Evolutionary conservation across 2,113 vertebrate species (phyloP).

Genomic region (Lota lota): DNA sequence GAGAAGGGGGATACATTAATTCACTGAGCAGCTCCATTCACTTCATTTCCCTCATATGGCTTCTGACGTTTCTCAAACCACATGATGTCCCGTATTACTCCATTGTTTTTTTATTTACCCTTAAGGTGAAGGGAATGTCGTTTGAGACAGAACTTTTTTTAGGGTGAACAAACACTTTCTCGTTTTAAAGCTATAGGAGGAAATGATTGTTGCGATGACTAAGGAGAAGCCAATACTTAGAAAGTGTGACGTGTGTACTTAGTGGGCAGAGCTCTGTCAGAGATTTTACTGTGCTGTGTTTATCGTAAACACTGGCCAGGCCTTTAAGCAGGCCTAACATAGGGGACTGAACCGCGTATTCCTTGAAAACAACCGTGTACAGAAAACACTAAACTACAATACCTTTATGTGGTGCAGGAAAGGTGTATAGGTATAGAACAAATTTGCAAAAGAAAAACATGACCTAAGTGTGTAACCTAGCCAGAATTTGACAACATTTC

Average conservation of each 20-base stretch:
- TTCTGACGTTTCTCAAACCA: no score
- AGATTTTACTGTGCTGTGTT: slow-evolving; percentile 27
- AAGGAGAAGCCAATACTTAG: not conserved
- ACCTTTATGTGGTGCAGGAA: slow-evolving; percentile 2
- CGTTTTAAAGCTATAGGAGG: no score
- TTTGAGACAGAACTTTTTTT: not conserved
- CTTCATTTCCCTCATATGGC: no score
- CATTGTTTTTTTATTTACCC: no score
- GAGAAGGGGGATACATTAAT: no score
- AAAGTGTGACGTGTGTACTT: not conserved
- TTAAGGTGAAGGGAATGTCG: not conserved
- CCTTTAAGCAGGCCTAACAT: slow-evolving; percentile 38
- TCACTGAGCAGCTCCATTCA: no score
- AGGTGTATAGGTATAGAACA: no score
- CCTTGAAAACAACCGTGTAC: slow-evolving; percentile 18
- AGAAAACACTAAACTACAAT: slow-evolving; percentile 25
- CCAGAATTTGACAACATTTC: not conserved
- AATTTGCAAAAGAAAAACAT: not conserved
- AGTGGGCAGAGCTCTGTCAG: slow-evolving; percentile 1
- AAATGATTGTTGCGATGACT: no score
- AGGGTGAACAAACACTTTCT: not conserved
- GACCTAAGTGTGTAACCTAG: no score
- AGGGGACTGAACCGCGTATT: slow-evolving; percentile 30
- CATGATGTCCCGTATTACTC: no score
- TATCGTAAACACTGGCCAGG: slow-evolving; percentile 43